Evolutionary conservation across 2,888 invertebrate genomes (phyloP).

Genomic region (Oscheius onirici): DNA sequence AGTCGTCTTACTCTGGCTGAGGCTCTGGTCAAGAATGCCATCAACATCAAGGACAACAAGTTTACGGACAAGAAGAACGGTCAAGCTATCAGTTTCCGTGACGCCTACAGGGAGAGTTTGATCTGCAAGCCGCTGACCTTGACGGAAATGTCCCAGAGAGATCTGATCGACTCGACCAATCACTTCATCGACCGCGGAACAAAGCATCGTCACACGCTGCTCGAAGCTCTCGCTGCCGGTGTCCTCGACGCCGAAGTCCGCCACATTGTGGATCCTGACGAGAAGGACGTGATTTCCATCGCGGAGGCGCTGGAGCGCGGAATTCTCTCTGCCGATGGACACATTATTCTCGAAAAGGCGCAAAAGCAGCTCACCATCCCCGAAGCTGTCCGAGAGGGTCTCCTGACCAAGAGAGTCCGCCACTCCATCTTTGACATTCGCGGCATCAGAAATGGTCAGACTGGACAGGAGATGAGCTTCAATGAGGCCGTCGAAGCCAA

Average conservation of each 20-base stretch:
- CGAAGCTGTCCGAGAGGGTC: slow-evolving; percentile 88
- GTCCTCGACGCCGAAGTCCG: slow-evolving; percentile 86
- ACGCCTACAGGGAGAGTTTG: slow-evolving; percentile 84
- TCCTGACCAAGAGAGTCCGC: slow-evolving; percentile 86
- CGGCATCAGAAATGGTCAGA: slow-evolving; percentile 84
- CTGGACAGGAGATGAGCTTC: slow-evolving; percentile 84
- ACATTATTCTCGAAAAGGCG: slow-evolving; percentile 75
- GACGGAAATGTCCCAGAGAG: slow-evolving; percentile 83
- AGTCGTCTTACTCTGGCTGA: slow-evolving; percentile 84
- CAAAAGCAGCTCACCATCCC: slow-evolving; percentile 75
- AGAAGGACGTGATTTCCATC: slow-evolving; percentile 83
- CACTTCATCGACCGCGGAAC: slow-evolving; percentile 85
- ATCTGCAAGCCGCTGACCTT: slow-evolving; percentile 91
- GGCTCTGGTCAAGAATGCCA: slow-evolving; percentile 85
- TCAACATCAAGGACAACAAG: slow-evolving; percentile 79
- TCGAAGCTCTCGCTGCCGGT: slow-evolving; percentile 87
- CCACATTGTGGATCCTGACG: slow-evolving; percentile 84
- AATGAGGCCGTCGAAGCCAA: slow-evolving; percentile 84
- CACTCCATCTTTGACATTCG: slow-evolving; percentile 91
- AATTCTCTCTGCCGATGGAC: slow-evolving; percentile 82
- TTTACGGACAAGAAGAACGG: slow-evolving; percentile 82
- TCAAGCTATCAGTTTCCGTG: slow-evolving; percentile 82
- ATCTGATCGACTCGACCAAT: slow-evolving; percentile 82
- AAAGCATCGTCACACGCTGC: slow-evolving; percentile 80
- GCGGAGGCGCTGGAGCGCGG: slow-evolving; percentile 85